Evolutionary conservation across 92 coral and sea anemone species (phyloP).

Genomic region (Zoanthus solanderi): DNA sequence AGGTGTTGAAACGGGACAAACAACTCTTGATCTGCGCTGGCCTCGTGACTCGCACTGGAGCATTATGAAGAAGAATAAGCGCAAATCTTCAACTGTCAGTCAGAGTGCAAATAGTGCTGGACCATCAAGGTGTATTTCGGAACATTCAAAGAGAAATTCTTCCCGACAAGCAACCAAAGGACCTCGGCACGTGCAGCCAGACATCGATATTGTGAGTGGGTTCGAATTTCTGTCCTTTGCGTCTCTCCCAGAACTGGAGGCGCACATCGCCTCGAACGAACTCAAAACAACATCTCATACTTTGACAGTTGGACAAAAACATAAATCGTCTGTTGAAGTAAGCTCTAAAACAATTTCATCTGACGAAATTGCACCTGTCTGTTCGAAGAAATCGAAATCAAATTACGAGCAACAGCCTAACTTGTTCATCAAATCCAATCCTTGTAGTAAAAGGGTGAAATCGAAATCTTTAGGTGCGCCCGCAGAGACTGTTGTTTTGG

Average conservation of each 20-base stretch:
- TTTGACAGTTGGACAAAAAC: slow-evolving; percentile 73
- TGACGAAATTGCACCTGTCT: neutral
- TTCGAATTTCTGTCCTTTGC: slow-evolving; percentile 86
- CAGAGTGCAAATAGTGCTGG: slow-evolving; percentile 43
- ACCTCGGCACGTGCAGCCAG: slow-evolving; percentile 58
- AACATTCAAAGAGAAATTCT: slow-evolving; percentile 55
- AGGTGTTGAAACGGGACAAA: neutral
- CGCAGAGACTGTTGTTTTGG: neutral
- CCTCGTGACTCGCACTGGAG: slow-evolving; percentile 3
- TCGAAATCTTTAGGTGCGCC: slow-evolving; percentile 3
- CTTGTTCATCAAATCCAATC: neutral
- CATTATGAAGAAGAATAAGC: slow-evolving; percentile 27
- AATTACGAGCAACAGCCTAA: neutral
- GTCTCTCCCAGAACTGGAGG: slow-evolving; percentile 71
- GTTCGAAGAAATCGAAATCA: slow-evolving; percentile 34
- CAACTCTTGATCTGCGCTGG: neutral
- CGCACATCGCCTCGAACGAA: slow-evolving; percentile 82
- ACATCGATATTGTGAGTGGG: slow-evolving; percentile 83
- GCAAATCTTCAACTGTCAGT: slow-evolving; percentile 27
- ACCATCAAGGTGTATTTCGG: slow-evolving; percentile 42
- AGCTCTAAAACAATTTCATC: neutral
- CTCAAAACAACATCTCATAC: slow-evolving; percentile 65
- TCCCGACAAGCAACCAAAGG: slow-evolving; percentile 50
- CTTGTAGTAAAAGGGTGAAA: neutral
- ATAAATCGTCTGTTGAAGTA: slow-evolving; percentile 27